Evolutionary conservation across 2,888 invertebrate species (phyloP), one percentile per base, ranked within the genome.

Genomic region (Andrena dorsata): DNA sequence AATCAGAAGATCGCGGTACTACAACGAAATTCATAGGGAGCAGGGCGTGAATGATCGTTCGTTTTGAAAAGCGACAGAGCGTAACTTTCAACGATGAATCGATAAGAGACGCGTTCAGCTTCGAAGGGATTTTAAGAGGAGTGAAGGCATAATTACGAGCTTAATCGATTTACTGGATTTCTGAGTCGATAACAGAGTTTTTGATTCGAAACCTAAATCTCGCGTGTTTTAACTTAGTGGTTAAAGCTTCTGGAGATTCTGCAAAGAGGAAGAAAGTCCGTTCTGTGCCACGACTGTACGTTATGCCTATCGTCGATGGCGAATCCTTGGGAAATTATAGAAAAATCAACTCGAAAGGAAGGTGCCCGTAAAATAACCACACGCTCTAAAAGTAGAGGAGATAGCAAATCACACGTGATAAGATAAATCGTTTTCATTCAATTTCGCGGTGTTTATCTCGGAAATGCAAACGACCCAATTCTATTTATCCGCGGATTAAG

Each of bases 401-500:
- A 63, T 8, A 35, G 4, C 35, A 2, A 7, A 10, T n/a, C 28
- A 20, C n/a, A 23, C n/a, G 26, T n/a, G 26, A 28, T 58, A 41
- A 41, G 23, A 7, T 63, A 20, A 23, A 5, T 23, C 10, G 49
- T 66, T 66, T 26, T 23, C 23, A 13, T 75, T 66, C 60, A n/a
- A 47, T 30, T 30, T 41, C 1, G 1, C 49, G 10, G 8, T 41
- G 51, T 68, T 78, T 78, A 30, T 58, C 32, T 56, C 35, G 13
- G 41, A 65, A 60, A 77, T 23, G 35, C 26, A 53, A 60, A 68
- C 61, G 63, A 63, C 28, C 60, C 51, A 70, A 53, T 60, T 71
- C 56, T 58, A 64, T 58, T 71, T 41, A 60, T 71, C 41, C 65
- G 56, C 30, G 56, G 63, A 69, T 79, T 69, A 69, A 51, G 26